phyloP scores from a whole-genome alignment of 2,113 vertebrate genomes.

The Balaeniceps rex region DNA sequence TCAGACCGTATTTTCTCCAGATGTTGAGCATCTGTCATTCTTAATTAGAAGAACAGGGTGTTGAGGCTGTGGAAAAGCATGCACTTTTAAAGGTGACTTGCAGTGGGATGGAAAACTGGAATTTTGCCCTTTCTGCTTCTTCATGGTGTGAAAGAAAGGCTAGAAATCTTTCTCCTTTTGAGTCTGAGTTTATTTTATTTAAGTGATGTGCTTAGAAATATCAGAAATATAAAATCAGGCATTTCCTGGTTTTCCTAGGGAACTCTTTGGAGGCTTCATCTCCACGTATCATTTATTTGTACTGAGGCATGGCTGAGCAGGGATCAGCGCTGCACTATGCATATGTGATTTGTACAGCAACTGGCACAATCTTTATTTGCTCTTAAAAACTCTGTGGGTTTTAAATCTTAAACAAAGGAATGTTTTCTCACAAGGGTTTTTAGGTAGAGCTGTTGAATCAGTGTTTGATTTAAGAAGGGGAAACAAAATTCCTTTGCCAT shows the following conservation, averaged over 20 bases:
- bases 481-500: slow-evolving; percentile 25
- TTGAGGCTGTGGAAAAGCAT: not conserved
- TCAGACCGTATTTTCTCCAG: slow-evolving; percentile 32
- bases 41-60: slow-evolving; percentile 19
- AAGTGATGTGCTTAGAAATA: not conserved
- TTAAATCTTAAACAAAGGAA: slow-evolving; percentile 36
- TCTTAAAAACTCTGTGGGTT: slow-evolving; percentile 24
- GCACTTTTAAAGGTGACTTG: not conserved
- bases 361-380: slow-evolving; percentile 37
- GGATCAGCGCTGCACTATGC: not conserved
- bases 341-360: not conserved
- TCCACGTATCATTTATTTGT: slow-evolving; percentile 4
- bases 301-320: not conserved
- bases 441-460: slow-evolving; percentile 16
- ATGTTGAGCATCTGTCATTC: slow-evolving; percentile 43
- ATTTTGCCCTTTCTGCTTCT: not conserved
- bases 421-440: slow-evolving; percentile 38
- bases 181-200: not conserved
- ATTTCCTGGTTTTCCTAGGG: not conserved
- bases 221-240: slow-evolving; percentile 5
- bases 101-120: slow-evolving; percentile 8
- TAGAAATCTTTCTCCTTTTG: not conserved
- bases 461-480: not conserved
- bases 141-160: not conserved
- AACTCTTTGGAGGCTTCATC: not conserved